A percentile compares a stretch with the other conserved stretches of the same genome.
phyloP scores from a whole-genome alignment of 2,113 vertebrate genomes.

The Scomber scombrus region DNA sequence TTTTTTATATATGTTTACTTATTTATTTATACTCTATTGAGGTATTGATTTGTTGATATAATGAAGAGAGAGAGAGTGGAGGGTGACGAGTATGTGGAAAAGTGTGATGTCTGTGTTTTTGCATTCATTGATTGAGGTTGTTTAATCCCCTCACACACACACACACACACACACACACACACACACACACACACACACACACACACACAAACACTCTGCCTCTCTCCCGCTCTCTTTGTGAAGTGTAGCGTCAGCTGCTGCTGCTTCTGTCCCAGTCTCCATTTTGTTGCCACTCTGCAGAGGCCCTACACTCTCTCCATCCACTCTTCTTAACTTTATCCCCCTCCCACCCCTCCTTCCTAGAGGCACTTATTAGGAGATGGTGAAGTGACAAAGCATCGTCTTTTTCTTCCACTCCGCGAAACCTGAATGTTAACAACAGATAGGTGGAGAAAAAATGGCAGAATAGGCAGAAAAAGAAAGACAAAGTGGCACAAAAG shows the following conservation, averaged over 20 bases:
- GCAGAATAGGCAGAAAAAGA: conserved; percentile 73
- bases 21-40: conserved; percentile 19
- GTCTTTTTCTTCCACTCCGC: conserved; percentile 65
- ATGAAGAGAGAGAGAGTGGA: background rate
- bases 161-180: conserved; percentile 9
- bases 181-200: conserved; percentile 1
- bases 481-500: conserved; percentile 77
- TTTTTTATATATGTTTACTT: background rate
- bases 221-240: conserved; percentile 57
- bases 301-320: conserved; percentile 54
- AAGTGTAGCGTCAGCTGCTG: conserved; percentile 78
- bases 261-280: conserved; percentile 78
- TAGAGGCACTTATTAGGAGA: conserved; percentile 70
- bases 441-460: conserved; percentile 68
- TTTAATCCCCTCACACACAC: conserved; percentile 66
- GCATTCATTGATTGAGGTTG: conserved; percentile 67
- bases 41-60: conserved; percentile 36
- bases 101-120: conserved; percentile 59
- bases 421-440: conserved; percentile 66
- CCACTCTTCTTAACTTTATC: conserved; percentile 59
- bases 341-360: conserved; percentile 30
- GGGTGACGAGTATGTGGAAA: conserved; percentile 34
- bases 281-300: conserved; percentile 81
- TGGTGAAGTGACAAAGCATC: conserved; percentile 69
- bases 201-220: conserved; percentile 11